These are phyloP conservation scores for Paradoxurus hermaphroditus DNA, from an alignment of 2,113 vertebrate genomes.

Conservation along the genomic window DNA sequence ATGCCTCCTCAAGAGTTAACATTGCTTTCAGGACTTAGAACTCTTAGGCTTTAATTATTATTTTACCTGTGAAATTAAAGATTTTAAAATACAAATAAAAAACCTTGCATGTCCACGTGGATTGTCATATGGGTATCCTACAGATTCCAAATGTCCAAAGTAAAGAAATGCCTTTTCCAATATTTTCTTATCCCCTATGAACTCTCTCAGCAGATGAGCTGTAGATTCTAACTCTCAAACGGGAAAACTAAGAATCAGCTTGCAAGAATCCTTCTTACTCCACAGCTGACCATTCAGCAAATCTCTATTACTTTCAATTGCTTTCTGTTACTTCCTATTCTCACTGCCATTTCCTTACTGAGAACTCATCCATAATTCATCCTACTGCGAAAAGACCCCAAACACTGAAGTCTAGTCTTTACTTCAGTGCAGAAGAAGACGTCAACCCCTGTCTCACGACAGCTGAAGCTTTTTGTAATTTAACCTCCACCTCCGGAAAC, in stretches of 20 bases:
- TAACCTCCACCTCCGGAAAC: neutral
- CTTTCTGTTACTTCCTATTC: neutral
- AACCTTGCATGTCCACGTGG: neutral
- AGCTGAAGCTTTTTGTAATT: neutral
- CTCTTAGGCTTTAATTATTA: neutral
- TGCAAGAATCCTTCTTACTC: neutral
- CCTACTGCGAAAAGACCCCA: neutral
- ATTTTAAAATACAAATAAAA: neutral
- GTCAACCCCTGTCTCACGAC: neutral
- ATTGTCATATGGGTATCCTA: neutral
- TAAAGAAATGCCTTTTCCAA: neutral
- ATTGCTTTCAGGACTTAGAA: neutral
- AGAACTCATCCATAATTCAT: neutral
- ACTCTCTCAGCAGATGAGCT: neutral
- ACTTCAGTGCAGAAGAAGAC: neutral
- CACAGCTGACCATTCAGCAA: neutral
- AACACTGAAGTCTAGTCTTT: neutral
- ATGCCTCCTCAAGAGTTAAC: neutral
- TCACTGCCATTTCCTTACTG: neutral
- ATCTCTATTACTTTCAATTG: neutral
- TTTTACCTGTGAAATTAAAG: neutral
- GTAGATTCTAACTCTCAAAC: neutral
- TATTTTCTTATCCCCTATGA: neutral
- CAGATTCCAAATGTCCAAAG: neutral
- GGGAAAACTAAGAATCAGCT: neutral